A percentile compares a stretch with the other conserved stretches of the same genome.
phyloP scores from a whole-genome alignment of 2,113 vertebrate genomes.

The Paramormyrops kingsleyae region DNA sequence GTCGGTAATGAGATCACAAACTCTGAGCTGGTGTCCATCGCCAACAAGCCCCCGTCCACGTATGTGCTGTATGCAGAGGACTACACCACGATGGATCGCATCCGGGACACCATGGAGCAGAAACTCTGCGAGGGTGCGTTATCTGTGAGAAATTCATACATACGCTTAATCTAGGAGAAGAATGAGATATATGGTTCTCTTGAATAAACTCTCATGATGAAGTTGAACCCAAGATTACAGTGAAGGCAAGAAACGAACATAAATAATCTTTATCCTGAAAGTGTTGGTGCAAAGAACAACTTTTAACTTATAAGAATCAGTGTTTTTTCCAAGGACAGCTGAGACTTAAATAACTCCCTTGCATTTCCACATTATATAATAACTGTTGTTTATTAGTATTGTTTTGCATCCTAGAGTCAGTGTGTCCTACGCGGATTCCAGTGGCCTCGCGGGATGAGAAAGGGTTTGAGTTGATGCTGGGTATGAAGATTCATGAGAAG shows the following conservation, averaged over 20 bases:
- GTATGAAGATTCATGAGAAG: conserved; percentile 41
- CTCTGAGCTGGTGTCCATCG: conserved; percentile 49
- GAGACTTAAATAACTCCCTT: not conserved
- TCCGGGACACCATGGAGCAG: conserved; percentile 52
- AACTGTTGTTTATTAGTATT: not conserved
- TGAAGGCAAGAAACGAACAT: not conserved
- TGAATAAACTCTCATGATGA: not conserved
- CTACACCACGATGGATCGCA: conserved; percentile 50
- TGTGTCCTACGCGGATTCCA: conserved; percentile 48
- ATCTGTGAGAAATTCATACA: not conserved
- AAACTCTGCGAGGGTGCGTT: conserved; percentile 51
- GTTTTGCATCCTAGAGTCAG: conserved; percentile 42
- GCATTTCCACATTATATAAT: not conserved
- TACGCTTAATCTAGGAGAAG: not conserved
- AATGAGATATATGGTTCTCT: not conserved
- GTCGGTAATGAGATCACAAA: conserved; percentile 50
- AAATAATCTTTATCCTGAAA: not conserved
- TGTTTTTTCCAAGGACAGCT: not conserved
- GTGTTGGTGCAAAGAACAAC: not conserved
- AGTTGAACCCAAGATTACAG: not conserved
- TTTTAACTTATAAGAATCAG: not conserved
- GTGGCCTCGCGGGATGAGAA: conserved; percentile 46
- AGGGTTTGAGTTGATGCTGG: conserved; percentile 51
- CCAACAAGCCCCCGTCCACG: conserved; percentile 50
- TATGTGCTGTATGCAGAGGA: conserved; percentile 54